Percentiles rank a stretch among this genome's conserved stretches.
Conservation (phyloP, 2,888 invertebrate species). For the Osmoderma eremita region DNA sequence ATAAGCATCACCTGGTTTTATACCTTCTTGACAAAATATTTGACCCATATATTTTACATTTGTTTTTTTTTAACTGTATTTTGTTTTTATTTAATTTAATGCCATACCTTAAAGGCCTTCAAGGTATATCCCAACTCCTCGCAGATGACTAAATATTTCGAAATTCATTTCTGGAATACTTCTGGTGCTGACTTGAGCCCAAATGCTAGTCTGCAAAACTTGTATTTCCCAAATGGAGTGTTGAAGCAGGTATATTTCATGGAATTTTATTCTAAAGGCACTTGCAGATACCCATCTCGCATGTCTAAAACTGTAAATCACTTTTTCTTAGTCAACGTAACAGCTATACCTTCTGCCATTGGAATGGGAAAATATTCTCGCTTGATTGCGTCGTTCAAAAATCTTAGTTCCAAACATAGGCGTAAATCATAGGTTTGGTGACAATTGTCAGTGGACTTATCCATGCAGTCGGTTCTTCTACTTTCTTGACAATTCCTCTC, state of each 20-base stretch:
- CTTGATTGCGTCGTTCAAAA: constrained; percentile 28
- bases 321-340: constrained; percentile 45
- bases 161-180: constrained; percentile 54
- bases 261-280: constrained; percentile 50
- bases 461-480: background rate
- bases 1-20: too few species aligned
- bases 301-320: constrained; percentile 51
- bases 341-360: constrained; percentile 48
- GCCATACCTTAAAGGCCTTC: too few species aligned
- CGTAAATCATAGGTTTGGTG: constrained; percentile 12
- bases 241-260: constrained; percentile 51
- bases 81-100: too few species aligned
- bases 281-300: constrained; percentile 55
- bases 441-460: constrained; percentile 25
- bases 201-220: constrained; percentile 45
- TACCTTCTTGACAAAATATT: too few species aligned
- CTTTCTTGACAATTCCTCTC: too few species aligned
- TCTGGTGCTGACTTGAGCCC: constrained; percentile 49
- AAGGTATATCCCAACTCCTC: constrained; percentile 54
- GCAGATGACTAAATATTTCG: constrained; percentile 53
- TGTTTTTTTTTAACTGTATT: too few species aligned
- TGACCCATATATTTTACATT: too few species aligned
- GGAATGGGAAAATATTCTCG: constrained; percentile 48
- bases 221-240: constrained; percentile 53
- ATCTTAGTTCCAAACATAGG: constrained; percentile 26